Base-by-base conservation (phyloP, 2,113 vertebrate genomes). In the Steatornis caripensis region DNA sequence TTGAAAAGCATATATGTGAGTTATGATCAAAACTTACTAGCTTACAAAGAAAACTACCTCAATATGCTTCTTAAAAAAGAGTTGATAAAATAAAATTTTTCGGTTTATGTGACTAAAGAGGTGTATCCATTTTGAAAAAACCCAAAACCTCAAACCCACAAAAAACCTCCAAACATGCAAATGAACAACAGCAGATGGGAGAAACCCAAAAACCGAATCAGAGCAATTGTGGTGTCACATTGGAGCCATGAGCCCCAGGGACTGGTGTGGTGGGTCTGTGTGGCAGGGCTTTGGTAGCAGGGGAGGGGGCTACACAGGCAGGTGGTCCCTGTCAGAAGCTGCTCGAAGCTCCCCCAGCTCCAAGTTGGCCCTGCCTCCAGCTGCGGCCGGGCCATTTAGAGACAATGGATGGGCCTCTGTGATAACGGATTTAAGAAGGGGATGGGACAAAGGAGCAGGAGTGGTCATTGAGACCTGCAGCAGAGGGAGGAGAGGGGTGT, bases 121-220 rank as follows among this genome's bases (percentile, higher is more conserved):
- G 74, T 48, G 8, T n/a, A 19, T 6, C 43, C 11, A 39, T n/a
- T n/a, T n/a, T n/a, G 32, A 74, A 46, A 66, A 46, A 20, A 15
- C 0, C 5, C 4, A 6, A 64, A 74, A 9, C 5, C 3, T 1
- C 16, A 69, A 68, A 43, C 34, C 13, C 32, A 60, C 17, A 69
- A 61, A 27, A 51, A 32, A n/a, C 24, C 6, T 12, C 15, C 16
- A 49, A 49, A 45, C 15, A 24, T 4, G 6, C 2, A 27, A 64
- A 83, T 29, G 15, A 75, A 29, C 5, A 39, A 14, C 3, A 49
- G 7, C 13, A 64, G 6, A 7, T 60, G 21, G 18, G 45, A 75
- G 12, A 75, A 65, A 32, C 29, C 11, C 8, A 27, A 80, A 83
- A 80, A 19, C 2, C 16, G 41, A 22, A 61, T 36, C 24, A 75